Conservation (phyloP, 2,113 vertebrate genomes). For the Eira barbara region DNA sequence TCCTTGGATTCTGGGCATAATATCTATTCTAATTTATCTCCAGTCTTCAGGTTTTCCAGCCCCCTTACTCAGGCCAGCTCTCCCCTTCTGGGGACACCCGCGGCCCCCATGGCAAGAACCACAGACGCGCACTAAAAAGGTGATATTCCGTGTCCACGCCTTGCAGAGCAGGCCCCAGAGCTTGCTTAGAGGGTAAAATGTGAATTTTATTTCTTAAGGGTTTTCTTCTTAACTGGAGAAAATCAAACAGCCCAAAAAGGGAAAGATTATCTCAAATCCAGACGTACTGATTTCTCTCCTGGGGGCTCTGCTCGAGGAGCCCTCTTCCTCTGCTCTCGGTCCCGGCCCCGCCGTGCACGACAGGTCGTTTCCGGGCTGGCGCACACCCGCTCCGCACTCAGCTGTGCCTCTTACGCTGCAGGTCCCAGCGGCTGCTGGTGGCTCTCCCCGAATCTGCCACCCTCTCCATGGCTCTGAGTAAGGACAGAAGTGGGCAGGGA, state of each 20-base stretch:
- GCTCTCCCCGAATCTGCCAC: conserved; percentile 17
- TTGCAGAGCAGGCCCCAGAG: fast-evolving
- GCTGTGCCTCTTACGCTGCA: no score
- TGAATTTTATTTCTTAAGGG: background rate
- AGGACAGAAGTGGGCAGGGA: conserved; percentile 51
- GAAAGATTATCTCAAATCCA: background rate
- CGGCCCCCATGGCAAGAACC: background rate
- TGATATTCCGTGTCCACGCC: fast-evolving
- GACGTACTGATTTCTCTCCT: background rate
- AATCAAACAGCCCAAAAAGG: no score
- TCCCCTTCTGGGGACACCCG: no score
- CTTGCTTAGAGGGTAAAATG: background rate
- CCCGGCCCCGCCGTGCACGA: background rate
- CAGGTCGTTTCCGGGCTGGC: background rate
- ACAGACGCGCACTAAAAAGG: fast-evolving
- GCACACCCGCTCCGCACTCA: background rate
- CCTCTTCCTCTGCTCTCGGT: fast-evolving
- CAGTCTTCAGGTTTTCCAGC: background rate
- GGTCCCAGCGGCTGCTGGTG: conserved; percentile 35
- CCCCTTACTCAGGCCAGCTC: background rate
- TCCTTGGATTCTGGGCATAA: background rate
- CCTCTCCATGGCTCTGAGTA: conserved; percentile 29
- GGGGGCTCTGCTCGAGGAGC: background rate
- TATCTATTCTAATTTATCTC: background rate
- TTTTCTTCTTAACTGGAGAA: background rate